Percentiles rank a stretch among this genome's conserved stretches.
Conservation (phyloP, 2,888 invertebrate species). For the Halictus ligatus region DNA sequence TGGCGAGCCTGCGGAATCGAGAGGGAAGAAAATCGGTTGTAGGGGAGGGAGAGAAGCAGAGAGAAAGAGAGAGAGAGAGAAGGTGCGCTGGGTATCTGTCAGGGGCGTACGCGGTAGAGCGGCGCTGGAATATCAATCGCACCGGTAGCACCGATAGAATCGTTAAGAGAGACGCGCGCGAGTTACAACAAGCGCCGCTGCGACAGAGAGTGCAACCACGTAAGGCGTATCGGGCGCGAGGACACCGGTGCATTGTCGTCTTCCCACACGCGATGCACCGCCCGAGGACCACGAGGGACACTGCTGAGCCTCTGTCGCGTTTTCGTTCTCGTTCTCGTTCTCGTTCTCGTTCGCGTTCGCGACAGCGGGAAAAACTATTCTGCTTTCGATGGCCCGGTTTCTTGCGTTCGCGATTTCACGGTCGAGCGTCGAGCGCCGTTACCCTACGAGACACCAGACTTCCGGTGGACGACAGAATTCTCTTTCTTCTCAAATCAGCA, state of each 20-base stretch:
- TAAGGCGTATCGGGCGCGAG: conserved; percentile 76
- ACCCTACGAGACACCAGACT: neutral
- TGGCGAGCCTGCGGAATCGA: neutral
- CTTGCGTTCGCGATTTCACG: conserved; percentile 31
- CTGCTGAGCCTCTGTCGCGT: conserved; percentile 21
- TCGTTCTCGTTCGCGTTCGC: conserved; percentile 12
- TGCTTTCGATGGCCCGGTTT: conserved; percentile 52
- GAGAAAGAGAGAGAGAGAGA: conserved; percentile 12
- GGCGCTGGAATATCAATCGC: conserved; percentile 63
- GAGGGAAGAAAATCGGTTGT: neutral
- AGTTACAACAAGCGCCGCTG: conserved; percentile 34
- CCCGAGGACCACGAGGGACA: conserved; percentile 60
- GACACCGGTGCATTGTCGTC: conserved; percentile 78
- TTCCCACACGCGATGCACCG: conserved; percentile 73
- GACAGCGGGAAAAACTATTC: conserved; percentile 34
- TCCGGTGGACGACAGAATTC: no score
- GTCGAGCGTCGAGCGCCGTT: neutral
- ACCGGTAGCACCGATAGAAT: conserved; percentile 36
- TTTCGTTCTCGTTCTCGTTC: conserved; percentile 14
- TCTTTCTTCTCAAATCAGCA: no score
- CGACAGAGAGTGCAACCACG: conserved; percentile 57
- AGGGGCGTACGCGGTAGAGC: conserved; percentile 44
- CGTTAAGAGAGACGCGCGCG: conserved; percentile 41
- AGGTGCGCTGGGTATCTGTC: conserved; percentile 52
- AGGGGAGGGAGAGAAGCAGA: neutral